These are phyloP conservation scores for Phrynocephalus guinanensis DNA, from an alignment of 2,797 vertebrate genomes.

Conservation along the genomic window DNA sequence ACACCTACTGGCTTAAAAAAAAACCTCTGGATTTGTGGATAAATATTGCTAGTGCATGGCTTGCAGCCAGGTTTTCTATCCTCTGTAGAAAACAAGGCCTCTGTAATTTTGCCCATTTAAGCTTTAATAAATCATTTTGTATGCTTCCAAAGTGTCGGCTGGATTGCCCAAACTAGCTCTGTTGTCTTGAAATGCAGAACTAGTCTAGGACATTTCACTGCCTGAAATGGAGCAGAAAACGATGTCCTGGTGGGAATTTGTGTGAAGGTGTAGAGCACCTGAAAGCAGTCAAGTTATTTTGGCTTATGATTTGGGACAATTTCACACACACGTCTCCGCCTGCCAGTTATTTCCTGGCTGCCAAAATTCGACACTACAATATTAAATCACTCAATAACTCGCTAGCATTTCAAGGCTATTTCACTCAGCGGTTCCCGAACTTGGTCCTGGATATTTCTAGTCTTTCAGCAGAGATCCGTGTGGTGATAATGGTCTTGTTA, in stretches of 20 bases:
- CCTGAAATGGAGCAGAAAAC: background rate
- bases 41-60: slow-evolving; percentile 32
- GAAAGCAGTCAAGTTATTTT: background rate
- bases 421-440: background rate
- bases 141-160: background rate
- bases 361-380: too few relatives aligned
- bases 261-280: background rate
- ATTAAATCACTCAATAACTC: too few relatives aligned
- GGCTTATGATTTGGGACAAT: too few relatives aligned
- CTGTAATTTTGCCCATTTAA: slow-evolving; percentile 33
- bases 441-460: background rate
- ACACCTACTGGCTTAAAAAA: slow-evolving; percentile 28
- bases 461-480: background rate
- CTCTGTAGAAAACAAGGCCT: slow-evolving; percentile 31
- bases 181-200: background rate
- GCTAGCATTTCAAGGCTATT: too few relatives aligned
- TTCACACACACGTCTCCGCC: too few relatives aligned
- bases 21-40: slow-evolving; percentile 35
- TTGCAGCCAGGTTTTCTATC: slow-evolving; percentile 13
- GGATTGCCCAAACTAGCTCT: background rate
- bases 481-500: too few relatives aligned
- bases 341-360: too few relatives aligned
- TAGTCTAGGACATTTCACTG: background rate
- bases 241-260: too few relatives aligned
- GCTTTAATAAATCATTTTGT: background rate